Evolutionary conservation across 2,113 vertebrate species (phyloP).

Genomic region (Ibidorhyncha struthersii): DNA sequence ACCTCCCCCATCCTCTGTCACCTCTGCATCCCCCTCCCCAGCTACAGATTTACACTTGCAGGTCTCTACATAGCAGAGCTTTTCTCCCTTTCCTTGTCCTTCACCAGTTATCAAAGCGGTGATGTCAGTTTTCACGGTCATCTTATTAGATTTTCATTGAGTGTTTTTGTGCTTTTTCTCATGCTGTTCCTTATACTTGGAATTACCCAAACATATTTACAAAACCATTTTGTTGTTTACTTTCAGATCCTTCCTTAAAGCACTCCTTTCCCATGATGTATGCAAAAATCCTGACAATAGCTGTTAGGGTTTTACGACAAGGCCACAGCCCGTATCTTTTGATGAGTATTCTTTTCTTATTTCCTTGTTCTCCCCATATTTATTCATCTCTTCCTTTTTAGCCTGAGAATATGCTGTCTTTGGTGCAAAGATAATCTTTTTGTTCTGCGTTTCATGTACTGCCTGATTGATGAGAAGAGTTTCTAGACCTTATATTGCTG

Average conservation of each 20-base stretch:
- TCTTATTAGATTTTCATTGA: not conserved
- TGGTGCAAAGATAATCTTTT: not conserved
- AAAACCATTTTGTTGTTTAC: not conserved
- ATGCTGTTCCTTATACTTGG: not conserved
- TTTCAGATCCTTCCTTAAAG: not conserved
- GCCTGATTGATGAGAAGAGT: not conserved
- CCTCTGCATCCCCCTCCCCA: not conserved
- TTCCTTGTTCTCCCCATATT: not conserved
- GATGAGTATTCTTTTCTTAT: not conserved
- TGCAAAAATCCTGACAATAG: not conserved
- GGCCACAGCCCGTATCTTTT: not conserved
- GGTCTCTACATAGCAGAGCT: not conserved
- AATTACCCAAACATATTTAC: not conserved
- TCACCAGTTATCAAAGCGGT: not conserved
- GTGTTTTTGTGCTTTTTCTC: not conserved
- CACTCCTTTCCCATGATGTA: not conserved
- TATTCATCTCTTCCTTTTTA: not conserved
- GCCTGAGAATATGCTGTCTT: not conserved
- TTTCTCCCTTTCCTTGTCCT: not conserved
- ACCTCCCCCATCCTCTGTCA: not conserved
- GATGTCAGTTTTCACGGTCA: not conserved
- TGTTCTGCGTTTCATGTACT: not conserved
- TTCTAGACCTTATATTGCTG: not conserved
- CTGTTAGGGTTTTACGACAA: not conserved
- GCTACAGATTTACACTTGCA: not conserved